phyloP scores from a whole-genome alignment of 2,888 invertebrate species.

The Horisme vitalbata region DNA sequence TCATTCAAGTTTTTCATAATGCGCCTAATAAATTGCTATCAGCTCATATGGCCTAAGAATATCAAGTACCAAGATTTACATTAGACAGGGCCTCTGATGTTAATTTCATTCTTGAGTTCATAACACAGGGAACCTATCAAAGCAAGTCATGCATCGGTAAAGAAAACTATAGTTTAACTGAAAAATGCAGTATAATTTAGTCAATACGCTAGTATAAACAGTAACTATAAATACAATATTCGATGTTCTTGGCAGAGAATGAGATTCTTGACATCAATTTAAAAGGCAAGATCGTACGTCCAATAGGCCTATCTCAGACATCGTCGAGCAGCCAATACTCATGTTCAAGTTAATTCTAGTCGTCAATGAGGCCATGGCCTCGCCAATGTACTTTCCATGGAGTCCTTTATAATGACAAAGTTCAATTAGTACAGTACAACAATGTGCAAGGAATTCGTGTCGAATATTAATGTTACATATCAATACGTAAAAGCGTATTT shows the following conservation, averaged over 20 bases:
- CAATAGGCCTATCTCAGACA: conserved; percentile 27
- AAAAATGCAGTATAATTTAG: conserved; percentile 36
- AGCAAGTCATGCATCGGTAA: conserved; percentile 27
- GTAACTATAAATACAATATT: conserved; percentile 35
- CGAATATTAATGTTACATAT: conserved; percentile 38
- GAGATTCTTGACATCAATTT: conserved; percentile 40
- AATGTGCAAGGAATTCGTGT: conserved; percentile 34
- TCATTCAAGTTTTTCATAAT: conserved; percentile 14
- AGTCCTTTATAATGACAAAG: conserved; percentile 34
- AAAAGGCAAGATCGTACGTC: conserved; percentile 39
- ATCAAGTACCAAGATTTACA: conserved; percentile 1
- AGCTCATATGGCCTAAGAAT: conserved; percentile 18
- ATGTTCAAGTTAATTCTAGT: conserved; percentile 28
- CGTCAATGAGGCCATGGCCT: conserved; percentile 27
- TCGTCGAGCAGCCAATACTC: conserved; percentile 30
- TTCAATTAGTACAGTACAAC: conserved; percentile 32
- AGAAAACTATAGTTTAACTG: conserved; percentile 33
- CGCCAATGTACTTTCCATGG: conserved; percentile 30
- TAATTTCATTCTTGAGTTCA: conserved; percentile 1
- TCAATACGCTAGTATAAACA: conserved; percentile 35
- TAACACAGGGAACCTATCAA: conserved; percentile 10
- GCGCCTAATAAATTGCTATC: conserved; percentile 23
- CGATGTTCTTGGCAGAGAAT: conserved; percentile 36
- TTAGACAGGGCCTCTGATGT: conserved; percentile 5
- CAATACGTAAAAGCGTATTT: conserved; percentile 35